Base-by-base conservation (phyloP, 2,888 invertebrate genomes). In the Acleris literana region DNA sequence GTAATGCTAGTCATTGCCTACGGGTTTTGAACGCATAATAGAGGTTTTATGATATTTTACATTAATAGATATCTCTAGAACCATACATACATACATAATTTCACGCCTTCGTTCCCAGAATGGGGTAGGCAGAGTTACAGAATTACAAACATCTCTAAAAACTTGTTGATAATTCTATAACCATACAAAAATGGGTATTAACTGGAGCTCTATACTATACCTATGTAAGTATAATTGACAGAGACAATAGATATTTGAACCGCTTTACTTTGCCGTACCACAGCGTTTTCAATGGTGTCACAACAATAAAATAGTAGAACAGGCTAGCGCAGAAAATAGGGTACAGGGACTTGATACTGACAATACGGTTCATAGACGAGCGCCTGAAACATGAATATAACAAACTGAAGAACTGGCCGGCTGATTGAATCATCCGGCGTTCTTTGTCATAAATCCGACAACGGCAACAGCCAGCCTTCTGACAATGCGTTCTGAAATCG, bases 371-470 rank as follows among this genome's bases (percentile, higher is more conserved):
- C 80, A 81, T 81, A 82, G 86, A 77, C 77, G 84, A 79, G 79
- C 80, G 81, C 77, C 81, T 82, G 83, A 87, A 86, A 88, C 88
- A 88, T 88, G 90, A 88, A 90, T 90, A 88, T 92, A 91, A 90
- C 90, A 90, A 90, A 90, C 90, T 91, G 90, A 91, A 90, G 90
- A 92, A 86, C 88, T 82, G 80, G 80, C 76, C 65, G 66, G 48
- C 88, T 92, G 92, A 92, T 92, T 92, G 92, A 92, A 92, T 92
- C 92, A 92, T 90, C 90, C 90, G 81, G 85, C 86, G 88, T 88
- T 90, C 92, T 92, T 92, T 92, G 92, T 92, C 92, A 92, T 92
- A 92, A 92, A 90, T 91, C 91, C 91, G 89, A 88, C 90, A 87
- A 88, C 90, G 90, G 90, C 90, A 87, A 87, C 90, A 90, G 89